Base-by-base conservation (phyloP, 2,797 vertebrate genomes). In the Philypnodon macrostomus region DNA sequence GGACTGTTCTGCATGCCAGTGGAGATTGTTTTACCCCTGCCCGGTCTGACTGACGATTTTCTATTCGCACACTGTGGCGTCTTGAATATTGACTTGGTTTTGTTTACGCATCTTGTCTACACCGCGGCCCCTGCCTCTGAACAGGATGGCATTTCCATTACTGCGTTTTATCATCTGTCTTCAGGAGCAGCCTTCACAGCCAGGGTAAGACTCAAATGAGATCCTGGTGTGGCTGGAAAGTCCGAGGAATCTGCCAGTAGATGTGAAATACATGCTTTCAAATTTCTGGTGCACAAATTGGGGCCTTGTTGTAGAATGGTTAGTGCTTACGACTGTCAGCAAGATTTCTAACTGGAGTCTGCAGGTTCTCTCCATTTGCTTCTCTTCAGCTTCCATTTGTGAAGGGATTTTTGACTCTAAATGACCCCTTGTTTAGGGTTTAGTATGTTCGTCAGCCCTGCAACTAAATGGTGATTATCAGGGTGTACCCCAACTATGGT, bases 81-180 rank as follows among this genome's bases (percentile, higher is more conserved):
- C 53, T 58, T 75, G 64, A 70, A 32, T 78, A 62, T 72, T 70
- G 70, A 81, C 73, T 74, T 71, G 64, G 58, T 74, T 81, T 79
- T 76, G 59, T 75, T 65, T 70, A n/a, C n/a, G n/a, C n/a, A n/a
- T 65, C 52, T 44, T 47, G 61, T 71, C 47, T 31, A 61, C 58
- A 48, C 42, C 5, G 48, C 53, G 54, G 53, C 40, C 48, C 34
- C 29, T 2, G 49, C 67, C 39, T 67, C 40, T 64, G 55, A 80
- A 79, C 59, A 67, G 58, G 67, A 70, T 77, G 74, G 66, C 70
- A 67, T 77, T 83, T 85, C 71, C 73, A 85, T 85, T 80, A 80
- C 54, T 38, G 46, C 53, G 50, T 53, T 87, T 85, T 80, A 84
- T 86, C 82, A 65, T 75, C 61, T 16, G 63, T 70, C 61, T 47